These are phyloP conservation scores for Vicugna pacos DNA, from an alignment of 2,113 vertebrate genomes.

Conservation along the genomic window DNA sequence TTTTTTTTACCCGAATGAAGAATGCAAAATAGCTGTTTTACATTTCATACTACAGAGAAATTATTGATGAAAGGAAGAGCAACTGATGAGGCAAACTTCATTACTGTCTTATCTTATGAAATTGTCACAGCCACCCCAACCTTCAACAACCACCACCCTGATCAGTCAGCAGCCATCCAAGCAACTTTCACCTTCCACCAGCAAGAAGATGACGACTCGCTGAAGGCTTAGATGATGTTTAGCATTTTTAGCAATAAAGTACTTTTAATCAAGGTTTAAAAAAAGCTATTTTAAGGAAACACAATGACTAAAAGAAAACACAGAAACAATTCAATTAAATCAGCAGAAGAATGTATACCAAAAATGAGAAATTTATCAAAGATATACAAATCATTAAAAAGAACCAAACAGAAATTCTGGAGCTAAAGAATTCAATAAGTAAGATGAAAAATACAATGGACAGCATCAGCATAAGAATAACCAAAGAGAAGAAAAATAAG, in stretches of 20 bases:
- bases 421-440: background rate
- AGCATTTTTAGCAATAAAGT: too few species aligned
- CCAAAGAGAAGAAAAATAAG: background rate
- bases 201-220: too few species aligned
- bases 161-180: too few species aligned
- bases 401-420: background rate
- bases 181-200: too few species aligned
- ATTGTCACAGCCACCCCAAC: too few species aligned
- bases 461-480: background rate
- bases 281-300: background rate
- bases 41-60: too few species aligned
- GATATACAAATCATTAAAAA: background rate
- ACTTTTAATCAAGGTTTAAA: background rate
- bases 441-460: background rate
- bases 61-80: too few species aligned
- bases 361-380: background rate
- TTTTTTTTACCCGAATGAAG: background rate
- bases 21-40: background rate
- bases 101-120: too few species aligned
- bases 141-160: too few species aligned
- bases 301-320: background rate
- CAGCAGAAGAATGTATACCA: background rate
- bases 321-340: background rate
- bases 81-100: too few species aligned
- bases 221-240: too few species aligned